Evolutionary conservation across 2,888 invertebrate genomes (phyloP), one percentile per base, ranked within the genome.

Genomic region (Torymus auratus): DNA sequence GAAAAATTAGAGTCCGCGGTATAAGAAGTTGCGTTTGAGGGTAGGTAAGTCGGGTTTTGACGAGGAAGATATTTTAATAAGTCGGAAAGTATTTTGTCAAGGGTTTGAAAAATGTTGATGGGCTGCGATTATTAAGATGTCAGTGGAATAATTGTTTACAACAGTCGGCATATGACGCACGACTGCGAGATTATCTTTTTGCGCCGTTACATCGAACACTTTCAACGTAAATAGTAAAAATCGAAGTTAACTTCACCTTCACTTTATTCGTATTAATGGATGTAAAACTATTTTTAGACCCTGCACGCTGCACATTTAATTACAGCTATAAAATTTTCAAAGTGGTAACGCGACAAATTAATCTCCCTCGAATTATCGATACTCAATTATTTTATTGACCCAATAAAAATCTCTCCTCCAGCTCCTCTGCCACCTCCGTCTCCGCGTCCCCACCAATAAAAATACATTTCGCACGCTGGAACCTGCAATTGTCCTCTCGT

Each of bases 11-110:
- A 3, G 1, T 23, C 28, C 15, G 20, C 23, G 52, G n/a, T 50
- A 69, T 50, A 69, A 77, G 64, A 64, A 69, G 62, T 64, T 70
- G 55, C 53, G 55, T 77, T 77, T 60, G n/a, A 62, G 28, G 28
- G 41, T n/a, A 55, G 61, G 17, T 53, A 68, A 50, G 53, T 60
- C 15, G 52, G 41, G 15, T 52, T 50, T 10, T 2, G 28, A 10
- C 13, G 17, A 1, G 52, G 14, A 14, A 53, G 68, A 76, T 69
- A 55, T 20, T 62, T 72, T 72, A 28, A 28, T 28, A 28, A 28
- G 28, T 5, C 41, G 28, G 13, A 55, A 64, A 53, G 28, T 23
- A 28, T 71, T 61, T 15, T 17, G 28, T 0, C 11, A 52, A 0
- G 2, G 17, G 3, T 15, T 69, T 56, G 10, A n/a, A 28, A 56